These are phyloP conservation scores for Tetragnatha montana DNA, from an alignment of 2,888 invertebrate genomes.

Conservation along the genomic window DNA sequence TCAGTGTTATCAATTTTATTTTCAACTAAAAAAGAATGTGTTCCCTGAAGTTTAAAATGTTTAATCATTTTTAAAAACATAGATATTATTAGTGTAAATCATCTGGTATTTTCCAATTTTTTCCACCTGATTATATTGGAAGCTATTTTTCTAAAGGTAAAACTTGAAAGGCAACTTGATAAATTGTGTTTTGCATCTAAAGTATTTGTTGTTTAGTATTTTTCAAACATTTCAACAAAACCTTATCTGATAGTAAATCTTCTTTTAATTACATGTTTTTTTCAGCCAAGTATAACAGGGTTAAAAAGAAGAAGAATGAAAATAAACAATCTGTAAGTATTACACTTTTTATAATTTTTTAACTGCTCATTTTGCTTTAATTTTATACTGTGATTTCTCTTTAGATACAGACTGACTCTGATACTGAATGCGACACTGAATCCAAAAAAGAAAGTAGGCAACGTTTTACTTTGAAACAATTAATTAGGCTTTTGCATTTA, in stretches of 20 bases:
- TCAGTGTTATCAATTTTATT: neutral
- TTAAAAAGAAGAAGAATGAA: slow-evolving; percentile 41
- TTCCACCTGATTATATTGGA: no score
- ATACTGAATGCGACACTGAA: neutral
- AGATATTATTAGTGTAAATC: no score
- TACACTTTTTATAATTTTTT: neutral
- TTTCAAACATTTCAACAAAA: neutral
- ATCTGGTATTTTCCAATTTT: no score
- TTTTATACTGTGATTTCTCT: neutral
- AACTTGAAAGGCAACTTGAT: no score
- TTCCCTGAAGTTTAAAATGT: no score
- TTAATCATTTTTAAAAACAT: no score
- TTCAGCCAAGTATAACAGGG: slow-evolving; percentile 66
- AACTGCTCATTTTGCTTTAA: neutral
- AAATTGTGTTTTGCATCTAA: no score
- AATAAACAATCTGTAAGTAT: neutral
- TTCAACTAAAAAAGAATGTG: neutral
- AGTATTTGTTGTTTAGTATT: no score
- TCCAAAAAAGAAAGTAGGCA: slow-evolving; percentile 4
- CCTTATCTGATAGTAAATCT: neutral
- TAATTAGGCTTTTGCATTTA: slow-evolving; percentile 77
- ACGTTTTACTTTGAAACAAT: slow-evolving; percentile 77
- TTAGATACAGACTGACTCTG: neutral
- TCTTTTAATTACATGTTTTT: neutral
- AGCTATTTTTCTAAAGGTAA: no score